Evolutionary conservation across 1,140 invertebrate species (phyloP), one percentile per base, ranked within the genome.

Genomic region (Octopus sinensis): DNA sequence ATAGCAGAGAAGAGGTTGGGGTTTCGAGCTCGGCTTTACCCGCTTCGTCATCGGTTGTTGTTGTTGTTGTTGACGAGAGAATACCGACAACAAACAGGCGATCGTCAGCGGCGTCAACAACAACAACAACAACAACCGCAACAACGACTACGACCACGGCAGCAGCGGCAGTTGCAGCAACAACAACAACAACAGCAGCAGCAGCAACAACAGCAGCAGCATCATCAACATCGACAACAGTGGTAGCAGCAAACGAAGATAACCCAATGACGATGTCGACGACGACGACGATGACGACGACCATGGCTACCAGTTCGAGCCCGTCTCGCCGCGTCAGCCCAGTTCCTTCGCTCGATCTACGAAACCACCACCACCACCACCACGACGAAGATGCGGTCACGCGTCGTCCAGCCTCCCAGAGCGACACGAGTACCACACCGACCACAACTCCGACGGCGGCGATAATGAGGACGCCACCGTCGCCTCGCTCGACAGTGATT

Each of bases 391-490:
- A 43, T 43, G 3, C 30, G 30, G 30, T 43, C 30, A 43, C 30
- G 30, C 30, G 30, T 43, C 30, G 30, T 43, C 30, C 30, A 43
- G 1, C 30, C 3, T 43, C 30, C 30, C 30, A 43, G 68, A 73
- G 13, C 7, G 68, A 73, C 68, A 73, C 17, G 68, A 73, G 68
- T 23, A 6, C 17, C 30, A 73, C 68, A 13, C 68, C 68, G 30
- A 73, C 17, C 13, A 73, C 68, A n/a, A 73, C 68, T 23, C 68
- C 68, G 68, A 73, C 68, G 17, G 17, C 68, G 13, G 68, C 68
- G 30, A 73, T 73, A 73, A 73, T 73, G 68, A 73, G 68, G 13
- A 73, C 68, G 17, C 68, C 68, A 73, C 68, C 68, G 68, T 73
- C 68, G 30, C 68, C 68, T 13, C 68, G 68, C 17, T 13, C 68